These are phyloP conservation scores for Theristus sp. DNA, from an alignment of 2,888 invertebrate genomes.

Conservation along the genomic window DNA sequence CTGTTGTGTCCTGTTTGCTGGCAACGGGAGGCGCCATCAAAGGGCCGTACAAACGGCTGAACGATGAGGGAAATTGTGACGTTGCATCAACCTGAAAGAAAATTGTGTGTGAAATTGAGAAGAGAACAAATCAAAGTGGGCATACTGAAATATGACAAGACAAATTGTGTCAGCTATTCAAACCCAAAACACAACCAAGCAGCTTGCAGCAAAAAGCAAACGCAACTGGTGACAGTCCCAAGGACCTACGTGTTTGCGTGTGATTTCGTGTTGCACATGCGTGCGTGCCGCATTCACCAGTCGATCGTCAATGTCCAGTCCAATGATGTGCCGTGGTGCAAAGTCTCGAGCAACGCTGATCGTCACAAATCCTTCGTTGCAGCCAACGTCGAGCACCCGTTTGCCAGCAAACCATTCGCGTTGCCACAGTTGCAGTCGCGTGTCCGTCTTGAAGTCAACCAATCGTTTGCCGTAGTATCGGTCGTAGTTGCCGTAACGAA, in stretches of 20 bases:
- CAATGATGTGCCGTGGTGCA: conserved; percentile 57
- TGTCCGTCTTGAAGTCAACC: conserved; percentile 46
- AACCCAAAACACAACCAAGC: too few species aligned
- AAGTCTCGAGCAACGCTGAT: conserved; percentile 68
- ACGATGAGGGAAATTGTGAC: neutral
- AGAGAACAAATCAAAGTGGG: too few species aligned
- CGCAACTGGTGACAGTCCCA: too few species aligned
- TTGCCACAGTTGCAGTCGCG: conserved; percentile 61
- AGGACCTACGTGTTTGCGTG: too few species aligned
- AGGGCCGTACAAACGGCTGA: neutral
- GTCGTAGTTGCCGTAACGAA: conserved; percentile 83
- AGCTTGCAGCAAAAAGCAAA: too few species aligned
- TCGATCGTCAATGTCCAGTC: conserved; percentile 79
- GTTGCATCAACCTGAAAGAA: too few species aligned
- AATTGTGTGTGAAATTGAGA: too few species aligned
- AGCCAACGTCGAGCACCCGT: conserved; percentile 86
- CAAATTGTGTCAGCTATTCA: too few species aligned
- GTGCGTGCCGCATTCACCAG: conserved; percentile 57
- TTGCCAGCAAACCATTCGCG: conserved; percentile 62
- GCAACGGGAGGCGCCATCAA: neutral
- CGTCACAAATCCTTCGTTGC: conserved; percentile 88
- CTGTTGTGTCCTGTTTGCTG: neutral
- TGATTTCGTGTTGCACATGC: conserved; percentile 34
- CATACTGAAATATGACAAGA: too few species aligned
- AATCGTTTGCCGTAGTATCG: conserved; percentile 89